Evolutionary conservation across 1,140 invertebrate species (phyloP), one percentile per base, ranked within the genome.

Genomic region (Drosophila kanapiae): DNA sequence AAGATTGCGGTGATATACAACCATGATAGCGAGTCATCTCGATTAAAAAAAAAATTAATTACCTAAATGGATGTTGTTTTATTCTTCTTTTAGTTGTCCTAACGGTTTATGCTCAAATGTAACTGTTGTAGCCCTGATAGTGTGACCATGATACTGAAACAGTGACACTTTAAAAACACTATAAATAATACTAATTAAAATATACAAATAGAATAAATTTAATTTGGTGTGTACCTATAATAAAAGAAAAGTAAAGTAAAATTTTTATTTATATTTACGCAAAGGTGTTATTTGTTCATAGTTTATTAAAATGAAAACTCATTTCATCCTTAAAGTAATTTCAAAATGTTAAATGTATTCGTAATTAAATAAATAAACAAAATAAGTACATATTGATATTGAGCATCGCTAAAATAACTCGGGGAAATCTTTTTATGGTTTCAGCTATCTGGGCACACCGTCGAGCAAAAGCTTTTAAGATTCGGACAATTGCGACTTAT

Each of bases 1-100:
- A 53, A 53, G 16, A 23, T 56, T 42, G 33, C n/a, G 54, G n/a
- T 43, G 23, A 43, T 58, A 43, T 42, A 58, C 18, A 4, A 31
- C 2, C 7, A 45, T 43, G 56, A 58, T 58, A 58, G 23, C 37
- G 35, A 57, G 23, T 43, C 56, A 37, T 7, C 18, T 61, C 10
- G 2, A 9, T 9, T 53, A 29, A 16, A 43, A 58, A 43, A 43
- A 29, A 16, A 43, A 13, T 2, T 2, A 43, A 58, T 58, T 58
- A 58, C 27, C 6, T 16, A 58, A 43, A 58, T 43, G 35, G 23
- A 16, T 16, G 56, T 9, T 42, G 11, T 13, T 42, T 0, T 8
- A 3, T 37, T 54, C 3, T 35, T 9, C 7, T 23, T 14, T 11
- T 13, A 23, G 4, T 3, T 11, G 13, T 1, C 6, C 7, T 38